phyloP scores from a whole-genome alignment of 2,888 invertebrate genomes.

The Beris chalybata region DNA sequence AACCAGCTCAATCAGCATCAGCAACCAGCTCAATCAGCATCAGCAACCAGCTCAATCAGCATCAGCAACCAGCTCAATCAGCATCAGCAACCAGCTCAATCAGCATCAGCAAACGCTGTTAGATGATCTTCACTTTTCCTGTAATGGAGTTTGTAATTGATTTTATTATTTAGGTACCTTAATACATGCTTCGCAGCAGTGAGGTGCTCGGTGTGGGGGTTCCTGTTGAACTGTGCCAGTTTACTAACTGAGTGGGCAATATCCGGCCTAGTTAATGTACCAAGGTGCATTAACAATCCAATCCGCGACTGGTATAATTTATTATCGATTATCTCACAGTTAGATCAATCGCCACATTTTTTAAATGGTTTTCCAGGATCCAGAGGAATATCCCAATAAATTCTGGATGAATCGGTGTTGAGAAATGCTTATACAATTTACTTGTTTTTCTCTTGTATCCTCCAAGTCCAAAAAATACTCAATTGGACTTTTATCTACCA shows the following conservation, averaged over 20 bases:
- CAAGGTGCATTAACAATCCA: constrained; percentile 37
- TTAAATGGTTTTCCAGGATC: constrained; percentile 31
- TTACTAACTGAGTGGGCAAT: constrained; percentile 38
- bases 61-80: no score
- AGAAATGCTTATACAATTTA: background rate
- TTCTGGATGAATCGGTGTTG: background rate
- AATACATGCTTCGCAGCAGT: constrained; percentile 37
- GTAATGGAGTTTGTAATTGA: constrained; percentile 34
- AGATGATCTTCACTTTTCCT: constrained; percentile 16
- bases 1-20: no score
- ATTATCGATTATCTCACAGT: constrained; percentile 32
- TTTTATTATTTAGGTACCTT: constrained; percentile 34
- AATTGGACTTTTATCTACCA: background rate
- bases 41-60: no score
- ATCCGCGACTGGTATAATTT: constrained; percentile 38
- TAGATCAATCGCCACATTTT: constrained; percentile 10
- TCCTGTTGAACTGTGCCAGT: constrained; percentile 39
- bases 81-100: constrained; percentile 40
- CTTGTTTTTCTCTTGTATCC: background rate
- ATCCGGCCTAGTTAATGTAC: constrained; percentile 38
- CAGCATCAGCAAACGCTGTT: constrained; percentile 37
- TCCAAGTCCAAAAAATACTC: constrained; percentile 1
- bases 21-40: no score
- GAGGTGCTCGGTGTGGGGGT: constrained; percentile 39
- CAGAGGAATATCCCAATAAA: constrained; percentile 28